Conservation (phyloP, 2,113 vertebrate genomes). For the Scomber colias region DNA sequence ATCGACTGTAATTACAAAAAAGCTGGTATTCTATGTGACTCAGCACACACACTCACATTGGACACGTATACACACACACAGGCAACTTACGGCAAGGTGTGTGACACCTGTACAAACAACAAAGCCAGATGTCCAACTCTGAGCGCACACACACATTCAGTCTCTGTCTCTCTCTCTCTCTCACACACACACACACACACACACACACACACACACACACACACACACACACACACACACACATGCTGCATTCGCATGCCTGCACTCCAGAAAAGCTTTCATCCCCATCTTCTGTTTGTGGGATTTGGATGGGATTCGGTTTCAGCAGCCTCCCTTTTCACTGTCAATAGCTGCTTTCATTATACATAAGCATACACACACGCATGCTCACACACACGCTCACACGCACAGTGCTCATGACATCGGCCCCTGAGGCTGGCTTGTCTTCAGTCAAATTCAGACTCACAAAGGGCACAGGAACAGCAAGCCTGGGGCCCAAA, state of each 20-base stretch:
- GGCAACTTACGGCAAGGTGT: constrained; percentile 24
- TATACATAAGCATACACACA: constrained; percentile 31
- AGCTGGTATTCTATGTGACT: not conserved
- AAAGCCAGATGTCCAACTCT: constrained; percentile 34
- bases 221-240: constrained; percentile 13
- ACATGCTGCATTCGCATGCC: not conserved
- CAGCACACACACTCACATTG: not conserved
- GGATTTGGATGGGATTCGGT: constrained; percentile 65
- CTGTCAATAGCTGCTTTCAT: constrained; percentile 75
- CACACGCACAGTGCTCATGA: constrained; percentile 5
- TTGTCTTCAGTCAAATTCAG: constrained; percentile 45
- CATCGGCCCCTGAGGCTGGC: constrained; percentile 43
- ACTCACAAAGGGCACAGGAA: constrained; percentile 37
- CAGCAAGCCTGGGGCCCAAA: constrained; percentile 22
- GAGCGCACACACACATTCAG: not conserved
- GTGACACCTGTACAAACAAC: constrained; percentile 64
- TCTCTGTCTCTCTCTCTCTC: not conserved
- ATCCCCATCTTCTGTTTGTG: constrained; percentile 66
- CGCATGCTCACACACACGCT: constrained; percentile 4
- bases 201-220: too few relatives aligned
- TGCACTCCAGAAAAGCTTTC: constrained; percentile 47
- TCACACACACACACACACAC: not conserved
- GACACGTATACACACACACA: constrained; percentile 3
- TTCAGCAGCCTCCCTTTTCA: constrained; percentile 30
- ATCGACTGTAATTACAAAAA: constrained; percentile 14